Conservation (phyloP, 2,888 invertebrate genomes). For the Tetranychus piercei region DNA sequence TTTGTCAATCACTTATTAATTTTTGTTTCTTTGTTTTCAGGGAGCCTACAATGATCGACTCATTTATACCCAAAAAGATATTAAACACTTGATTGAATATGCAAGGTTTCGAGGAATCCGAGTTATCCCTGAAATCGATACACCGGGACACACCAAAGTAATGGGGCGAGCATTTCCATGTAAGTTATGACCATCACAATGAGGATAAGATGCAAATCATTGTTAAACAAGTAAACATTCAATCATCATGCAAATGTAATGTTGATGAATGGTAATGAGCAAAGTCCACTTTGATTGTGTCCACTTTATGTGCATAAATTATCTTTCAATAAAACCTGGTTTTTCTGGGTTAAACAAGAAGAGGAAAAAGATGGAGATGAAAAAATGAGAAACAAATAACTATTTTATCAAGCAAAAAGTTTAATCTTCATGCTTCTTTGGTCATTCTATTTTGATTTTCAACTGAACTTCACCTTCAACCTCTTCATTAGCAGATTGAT, state of each 20-base stretch:
- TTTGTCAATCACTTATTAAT: no score
- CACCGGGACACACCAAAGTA: conserved; percentile 49
- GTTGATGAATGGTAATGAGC: no score
- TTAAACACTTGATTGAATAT: conserved; percentile 49
- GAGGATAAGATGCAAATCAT: no score
- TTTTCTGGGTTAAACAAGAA: neutral
- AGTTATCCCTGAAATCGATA: conserved; percentile 76
- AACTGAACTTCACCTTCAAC: neutral
- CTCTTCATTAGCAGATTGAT: no score
- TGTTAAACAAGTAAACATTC: no score
- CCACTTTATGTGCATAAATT: no score
- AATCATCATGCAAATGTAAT: neutral
- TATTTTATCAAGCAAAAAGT: neutral
- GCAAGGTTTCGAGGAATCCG: conserved; percentile 61
- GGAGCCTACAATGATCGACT: conserved; percentile 29
- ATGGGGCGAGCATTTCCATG: conserved; percentile 20
- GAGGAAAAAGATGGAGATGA: neutral
- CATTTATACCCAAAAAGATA: conserved; percentile 33
- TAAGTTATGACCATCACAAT: conserved; percentile 3
- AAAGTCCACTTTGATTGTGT: no score
- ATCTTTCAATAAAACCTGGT: no score
- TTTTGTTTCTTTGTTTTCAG: neutral
- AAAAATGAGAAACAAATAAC: neutral
- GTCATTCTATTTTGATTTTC: conserved; percentile 9
- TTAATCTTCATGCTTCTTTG: conserved; percentile 5